Percentiles rank a stretch among this genome's conserved stretches.
These are phyloP conservation scores for Phrynocephalus vlangalii DNA, from an alignment of 2,797 vertebrate species.

Conservation along the genomic window DNA sequence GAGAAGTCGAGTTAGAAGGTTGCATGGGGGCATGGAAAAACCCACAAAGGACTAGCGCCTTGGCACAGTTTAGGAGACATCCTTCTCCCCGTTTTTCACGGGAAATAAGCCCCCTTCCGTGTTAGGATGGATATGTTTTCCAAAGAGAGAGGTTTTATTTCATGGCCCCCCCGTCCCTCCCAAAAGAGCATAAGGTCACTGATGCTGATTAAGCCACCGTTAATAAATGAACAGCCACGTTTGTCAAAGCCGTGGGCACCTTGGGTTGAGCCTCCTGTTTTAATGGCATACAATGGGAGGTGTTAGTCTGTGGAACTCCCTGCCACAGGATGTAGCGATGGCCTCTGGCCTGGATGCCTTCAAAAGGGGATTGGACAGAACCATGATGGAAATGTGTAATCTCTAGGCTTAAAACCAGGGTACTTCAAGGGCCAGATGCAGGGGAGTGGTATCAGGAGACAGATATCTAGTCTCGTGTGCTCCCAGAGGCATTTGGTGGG, in stretches of 20 bases:
- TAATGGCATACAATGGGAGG: no score
- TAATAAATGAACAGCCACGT: not conserved
- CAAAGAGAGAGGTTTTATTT: not conserved
- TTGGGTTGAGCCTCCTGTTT: not conserved
- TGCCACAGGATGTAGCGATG: no score
- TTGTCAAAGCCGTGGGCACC: not conserved
- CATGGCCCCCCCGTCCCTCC: not conserved
- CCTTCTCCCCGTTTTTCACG: constrained; percentile 26
- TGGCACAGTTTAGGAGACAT: constrained; percentile 22
- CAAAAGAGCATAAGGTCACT: not conserved
- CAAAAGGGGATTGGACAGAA: no score
- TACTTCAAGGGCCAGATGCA: no score
- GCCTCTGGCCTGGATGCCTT: no score
- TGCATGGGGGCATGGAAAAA: constrained; percentile 60
- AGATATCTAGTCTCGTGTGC: no score
- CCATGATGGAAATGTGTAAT: no score
- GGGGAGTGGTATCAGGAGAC: no score
- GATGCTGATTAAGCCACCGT: constrained; percentile 30
- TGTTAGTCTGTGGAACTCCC: no score
- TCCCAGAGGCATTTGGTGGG: no score
- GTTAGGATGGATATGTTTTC: not conserved
- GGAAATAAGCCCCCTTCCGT: not conserved
- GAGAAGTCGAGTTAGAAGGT: constrained; percentile 51
- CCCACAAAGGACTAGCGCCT: constrained; percentile 47
- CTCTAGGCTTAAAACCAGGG: no score